Evolutionary conservation across 1,140 invertebrate species (phyloP), one percentile per base, ranked within the genome.

Genomic region (Lordiphosa clarofinis): DNA sequence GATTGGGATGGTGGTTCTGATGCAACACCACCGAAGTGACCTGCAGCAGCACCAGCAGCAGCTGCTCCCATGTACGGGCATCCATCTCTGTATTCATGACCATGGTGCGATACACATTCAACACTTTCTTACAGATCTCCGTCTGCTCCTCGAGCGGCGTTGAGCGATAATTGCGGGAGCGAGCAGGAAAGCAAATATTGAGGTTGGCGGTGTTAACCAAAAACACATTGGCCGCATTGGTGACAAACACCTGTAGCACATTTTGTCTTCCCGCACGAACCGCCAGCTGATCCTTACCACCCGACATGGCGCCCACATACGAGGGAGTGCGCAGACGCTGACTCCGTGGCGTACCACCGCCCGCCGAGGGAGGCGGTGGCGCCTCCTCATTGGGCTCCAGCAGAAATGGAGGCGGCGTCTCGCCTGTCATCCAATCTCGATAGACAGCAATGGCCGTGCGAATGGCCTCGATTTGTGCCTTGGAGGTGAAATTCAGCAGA

Each of bases 21-120:
- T 94, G 94, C 13, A 99, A 88, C 39, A 98, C 96, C 43, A 96
- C 91, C 4, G 96, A 97, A 4, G 97, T 99, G 40, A 99, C 96
- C 90, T 97, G 96, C 42, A 99, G 90, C 60, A 99, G 90, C 31
- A 98, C 96, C 49, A 96, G 88, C 12, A 97, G 87, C 49, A 97
- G 90, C 89, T 97, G 95, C 89, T 97, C 95, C 97, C 97, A 99
- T 12, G 97, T 98, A 71, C 92, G 92, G 65, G 94, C 94, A 84
- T 98, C 96, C 93, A 99, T 95, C 62, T 94, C 92, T 0, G 96
- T 95, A 89, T 99, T 97, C 96, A 98, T 98, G 19, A 99, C 97
- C 92, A 99, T 97, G 78, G 96, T 98, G 59, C 97, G 91, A 91
- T 99, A 99, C 67, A 99, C 97, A 89, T 98, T 99, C 19, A 99